Percentiles rank a stretch among this genome's conserved stretches.
Evolutionary conservation across 1,140 invertebrate genomes (phyloP).

Genomic region (Heliconius eleuchia): DNA sequence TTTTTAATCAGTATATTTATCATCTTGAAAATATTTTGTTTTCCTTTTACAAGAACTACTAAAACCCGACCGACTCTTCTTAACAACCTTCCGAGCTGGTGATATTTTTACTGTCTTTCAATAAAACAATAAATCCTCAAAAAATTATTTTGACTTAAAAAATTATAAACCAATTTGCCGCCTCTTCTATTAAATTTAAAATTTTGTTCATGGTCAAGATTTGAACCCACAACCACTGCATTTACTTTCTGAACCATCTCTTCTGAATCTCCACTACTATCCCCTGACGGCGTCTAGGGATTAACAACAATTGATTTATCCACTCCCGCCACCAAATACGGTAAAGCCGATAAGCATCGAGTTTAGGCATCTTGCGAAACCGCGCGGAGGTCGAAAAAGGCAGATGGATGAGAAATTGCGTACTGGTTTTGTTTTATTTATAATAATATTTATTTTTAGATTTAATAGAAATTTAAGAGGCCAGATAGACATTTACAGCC

Average conservation of each 20-base stretch:
- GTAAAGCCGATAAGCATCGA: slow-evolving; percentile 34
- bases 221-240: neutral
- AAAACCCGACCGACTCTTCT: no score
- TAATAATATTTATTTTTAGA: neutral
- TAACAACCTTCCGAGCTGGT: no score
- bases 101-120: no score
- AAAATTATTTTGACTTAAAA: no score
- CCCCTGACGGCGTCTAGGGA: neutral
- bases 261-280: neutral
- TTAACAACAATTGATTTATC: slow-evolving; percentile 39
- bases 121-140: no score
- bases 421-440: slow-evolving; percentile 23
- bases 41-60: no score
- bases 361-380: slow-evolving; percentile 41
- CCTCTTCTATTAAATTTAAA: no score
- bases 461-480: neutral
- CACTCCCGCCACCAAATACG: slow-evolving; percentile 31
- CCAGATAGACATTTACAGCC: no score
- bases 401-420: slow-evolving; percentile 24
- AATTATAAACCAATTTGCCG: no score
- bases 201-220: neutral
- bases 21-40: no score
- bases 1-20: no score
- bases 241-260: neutral
- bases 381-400: slow-evolving; percentile 29